These are phyloP conservation scores for Lochmaea crataegi DNA, from an alignment of 2,888 invertebrate genomes.

Conservation along the genomic window DNA sequence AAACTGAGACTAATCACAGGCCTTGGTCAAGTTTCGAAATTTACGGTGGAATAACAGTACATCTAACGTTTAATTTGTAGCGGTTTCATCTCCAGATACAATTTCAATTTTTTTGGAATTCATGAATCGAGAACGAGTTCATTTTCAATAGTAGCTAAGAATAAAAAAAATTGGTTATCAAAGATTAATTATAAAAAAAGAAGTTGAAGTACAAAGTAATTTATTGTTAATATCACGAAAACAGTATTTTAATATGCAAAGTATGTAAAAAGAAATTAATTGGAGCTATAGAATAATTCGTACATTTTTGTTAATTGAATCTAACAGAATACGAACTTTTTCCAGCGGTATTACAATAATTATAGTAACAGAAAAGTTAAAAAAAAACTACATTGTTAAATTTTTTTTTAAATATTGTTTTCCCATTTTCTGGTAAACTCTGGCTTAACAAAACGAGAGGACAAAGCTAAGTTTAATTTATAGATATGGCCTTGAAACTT, in stretches of 20 bases:
- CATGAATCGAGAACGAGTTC: slow-evolving; percentile 10
- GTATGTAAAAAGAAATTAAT: background rate
- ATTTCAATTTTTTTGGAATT: slow-evolving; percentile 33
- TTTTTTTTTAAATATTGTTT: too few relatives aligned
- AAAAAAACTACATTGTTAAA: too few relatives aligned
- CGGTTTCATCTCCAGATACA: slow-evolving; percentile 39
- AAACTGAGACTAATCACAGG: slow-evolving; percentile 34
- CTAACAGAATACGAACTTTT: too few relatives aligned
- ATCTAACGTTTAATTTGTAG: slow-evolving; percentile 38
- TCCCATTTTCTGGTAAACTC: too few relatives aligned
- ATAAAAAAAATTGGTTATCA: background rate
- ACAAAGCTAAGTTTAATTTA: too few relatives aligned
- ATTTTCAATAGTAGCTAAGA: background rate
- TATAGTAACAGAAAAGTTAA: too few relatives aligned
- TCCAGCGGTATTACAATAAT: too few relatives aligned
- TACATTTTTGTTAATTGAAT: too few relatives aligned
- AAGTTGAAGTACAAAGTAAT: background rate
- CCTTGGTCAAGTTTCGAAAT: slow-evolving; percentile 37
- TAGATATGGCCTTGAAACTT: too few relatives aligned
- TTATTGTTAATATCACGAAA: background rate
- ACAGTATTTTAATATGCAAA: background rate
- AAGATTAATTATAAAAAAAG: background rate
- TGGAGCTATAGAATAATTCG: too few relatives aligned
- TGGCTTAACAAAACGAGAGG: too few relatives aligned
- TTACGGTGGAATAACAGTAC: slow-evolving; percentile 44